These are phyloP conservation scores for Lineus longissimus DNA, from an alignment of 1,140 invertebrate genomes.

Conservation along the genomic window DNA sequence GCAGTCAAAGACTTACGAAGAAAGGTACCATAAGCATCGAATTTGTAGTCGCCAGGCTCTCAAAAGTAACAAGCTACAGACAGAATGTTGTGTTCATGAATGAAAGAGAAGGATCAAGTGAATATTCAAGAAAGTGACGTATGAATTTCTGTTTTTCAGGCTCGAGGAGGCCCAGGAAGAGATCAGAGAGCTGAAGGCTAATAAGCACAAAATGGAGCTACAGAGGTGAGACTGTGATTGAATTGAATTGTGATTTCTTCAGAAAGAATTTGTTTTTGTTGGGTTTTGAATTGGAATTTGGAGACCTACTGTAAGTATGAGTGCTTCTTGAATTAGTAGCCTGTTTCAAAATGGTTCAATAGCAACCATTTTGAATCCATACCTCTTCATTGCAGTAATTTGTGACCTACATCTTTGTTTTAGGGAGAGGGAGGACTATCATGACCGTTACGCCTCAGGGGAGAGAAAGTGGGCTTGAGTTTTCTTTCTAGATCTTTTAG, in stretches of 20 bases:
- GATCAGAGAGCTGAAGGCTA: conserved; percentile 28
- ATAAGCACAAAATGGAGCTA: conserved; percentile 43
- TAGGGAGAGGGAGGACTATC: not conserved
- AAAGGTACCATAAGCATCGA: conserved; percentile 21
- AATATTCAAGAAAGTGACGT: not conserved
- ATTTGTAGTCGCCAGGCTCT: conserved; percentile 19
- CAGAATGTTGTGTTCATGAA: conserved; percentile 10
- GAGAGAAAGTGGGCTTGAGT: not conserved
- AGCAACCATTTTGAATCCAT: no score
- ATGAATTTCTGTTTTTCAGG: conserved; percentile 21
- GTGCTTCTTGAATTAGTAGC: no score
- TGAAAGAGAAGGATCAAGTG: conserved; percentile 12
- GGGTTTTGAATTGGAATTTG: no score
- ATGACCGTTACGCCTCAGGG: not conserved
- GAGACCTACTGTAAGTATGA: no score
- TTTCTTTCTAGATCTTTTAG: not conserved
- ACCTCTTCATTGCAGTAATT: not conserved
- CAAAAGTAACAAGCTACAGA: conserved; percentile 23
- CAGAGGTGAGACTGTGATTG: conserved; percentile 36
- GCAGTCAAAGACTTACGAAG: conserved; percentile 17
- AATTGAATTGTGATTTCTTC: no score
- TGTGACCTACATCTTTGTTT: not conserved
- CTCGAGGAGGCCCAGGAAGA: conserved; percentile 32
- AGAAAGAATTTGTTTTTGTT: no score
- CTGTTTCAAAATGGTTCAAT: no score